Evolutionary conservation across 2,113 vertebrate genomes (phyloP).

Genomic region (Pangasianodon gigas): DNA sequence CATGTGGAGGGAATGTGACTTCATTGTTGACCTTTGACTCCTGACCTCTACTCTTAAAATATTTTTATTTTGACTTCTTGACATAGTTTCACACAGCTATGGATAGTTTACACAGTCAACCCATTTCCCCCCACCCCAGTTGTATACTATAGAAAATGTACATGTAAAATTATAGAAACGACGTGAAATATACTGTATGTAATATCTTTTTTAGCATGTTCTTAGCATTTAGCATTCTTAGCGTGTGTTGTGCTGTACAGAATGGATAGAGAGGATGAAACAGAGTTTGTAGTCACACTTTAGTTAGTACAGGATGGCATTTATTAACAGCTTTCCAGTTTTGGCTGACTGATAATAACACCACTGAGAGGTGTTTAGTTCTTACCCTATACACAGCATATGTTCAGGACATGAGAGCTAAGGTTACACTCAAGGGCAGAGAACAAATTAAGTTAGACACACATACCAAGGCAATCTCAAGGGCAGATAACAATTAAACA

Average conservation of each 20-base stretch:
- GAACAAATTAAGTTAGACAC: slow-evolving; percentile 24
- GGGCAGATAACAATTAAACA: not conserved
- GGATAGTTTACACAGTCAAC: not conserved
- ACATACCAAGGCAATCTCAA: not conserved
- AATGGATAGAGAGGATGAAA: slow-evolving; percentile 33
- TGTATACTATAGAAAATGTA: not conserved
- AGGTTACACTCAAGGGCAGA: slow-evolving; percentile 35
- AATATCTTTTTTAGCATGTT: not conserved
- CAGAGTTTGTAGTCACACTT: slow-evolving; percentile 33
- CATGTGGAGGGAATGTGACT: slow-evolving; percentile 32
- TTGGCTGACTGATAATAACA: slow-evolving; percentile 34
- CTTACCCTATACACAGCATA: slow-evolving; percentile 11
- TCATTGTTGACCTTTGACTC: slow-evolving; percentile 45
- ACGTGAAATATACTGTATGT: not conserved
- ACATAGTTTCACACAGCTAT: slow-evolving; percentile 29
- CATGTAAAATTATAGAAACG: not conserved
- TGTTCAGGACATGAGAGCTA: slow-evolving; percentile 24
- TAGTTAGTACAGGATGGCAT: slow-evolving; percentile 35
- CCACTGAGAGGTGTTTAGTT: slow-evolving; percentile 26
- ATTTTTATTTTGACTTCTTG: slow-evolving; percentile 44
- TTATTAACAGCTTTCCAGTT: slow-evolving; percentile 51
- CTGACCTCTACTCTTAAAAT: slow-evolving; percentile 30
- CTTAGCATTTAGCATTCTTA: not conserved
- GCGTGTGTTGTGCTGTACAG: slow-evolving; percentile 14
- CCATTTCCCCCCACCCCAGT: not conserved